Evolutionary conservation across 2,888 invertebrate genomes (phyloP).

Genomic region (Dusona sp.): DNA sequence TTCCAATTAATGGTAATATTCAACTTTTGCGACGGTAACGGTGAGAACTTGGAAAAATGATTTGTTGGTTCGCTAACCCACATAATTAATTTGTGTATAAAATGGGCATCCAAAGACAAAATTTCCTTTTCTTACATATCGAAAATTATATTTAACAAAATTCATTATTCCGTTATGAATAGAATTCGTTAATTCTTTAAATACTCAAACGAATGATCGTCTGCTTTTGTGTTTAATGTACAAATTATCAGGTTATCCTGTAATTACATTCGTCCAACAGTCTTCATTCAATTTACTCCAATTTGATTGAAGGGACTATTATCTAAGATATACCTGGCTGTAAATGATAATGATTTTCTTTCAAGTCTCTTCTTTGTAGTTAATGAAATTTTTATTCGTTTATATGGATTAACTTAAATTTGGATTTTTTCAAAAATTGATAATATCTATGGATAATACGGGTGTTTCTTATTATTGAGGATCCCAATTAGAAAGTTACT

Average conservation of each 20-base stretch:
- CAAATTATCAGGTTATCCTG: background rate
- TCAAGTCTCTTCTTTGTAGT: background rate
- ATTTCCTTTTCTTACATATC: no score
- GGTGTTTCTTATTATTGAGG: no score
- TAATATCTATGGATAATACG: no score
- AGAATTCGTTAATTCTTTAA: background rate
- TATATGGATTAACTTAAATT: background rate
- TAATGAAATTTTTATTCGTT: background rate
- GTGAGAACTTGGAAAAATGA: background rate
- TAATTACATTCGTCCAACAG: no score
- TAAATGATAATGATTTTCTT: background rate
- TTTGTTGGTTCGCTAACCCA: background rate
- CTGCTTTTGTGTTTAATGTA: background rate
- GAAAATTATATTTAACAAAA: background rate
- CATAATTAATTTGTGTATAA: background rate
- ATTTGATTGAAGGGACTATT: background rate
- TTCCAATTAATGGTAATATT: background rate
- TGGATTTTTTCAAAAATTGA: background rate
- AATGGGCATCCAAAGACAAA: background rate
- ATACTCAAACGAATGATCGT: background rate
- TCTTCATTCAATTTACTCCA: no score
- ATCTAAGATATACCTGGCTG: no score
- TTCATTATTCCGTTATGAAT: background rate
- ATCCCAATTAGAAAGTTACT: no score
- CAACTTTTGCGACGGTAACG: background rate